Conservation (phyloP, 2,888 invertebrate species). For the Drosophila subquinaria region DNA sequence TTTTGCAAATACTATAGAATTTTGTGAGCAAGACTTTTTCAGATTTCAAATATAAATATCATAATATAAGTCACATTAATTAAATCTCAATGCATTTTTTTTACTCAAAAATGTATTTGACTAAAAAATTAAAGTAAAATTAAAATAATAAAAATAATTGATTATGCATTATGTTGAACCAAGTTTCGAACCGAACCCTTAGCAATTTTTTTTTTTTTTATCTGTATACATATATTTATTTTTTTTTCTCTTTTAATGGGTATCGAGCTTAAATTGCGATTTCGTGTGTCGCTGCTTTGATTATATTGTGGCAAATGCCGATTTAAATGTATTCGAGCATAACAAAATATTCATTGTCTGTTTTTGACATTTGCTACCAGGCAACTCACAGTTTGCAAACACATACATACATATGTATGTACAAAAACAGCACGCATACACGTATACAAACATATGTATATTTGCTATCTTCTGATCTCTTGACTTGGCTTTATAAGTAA, state of each 20-base stretch:
- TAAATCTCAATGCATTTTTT: too few species aligned
- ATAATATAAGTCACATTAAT: too few species aligned
- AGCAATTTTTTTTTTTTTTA: too few species aligned
- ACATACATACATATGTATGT: too few species aligned
- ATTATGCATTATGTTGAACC: too few species aligned
- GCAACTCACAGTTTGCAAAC: conserved; percentile 5
- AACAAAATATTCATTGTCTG: conserved; percentile 33
- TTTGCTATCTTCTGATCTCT: conserved; percentile 51
- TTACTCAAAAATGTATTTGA: too few species aligned
- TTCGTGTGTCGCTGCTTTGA: conserved; percentile 9
- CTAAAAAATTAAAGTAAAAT: too few species aligned
- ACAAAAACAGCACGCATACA: conserved; percentile 3
- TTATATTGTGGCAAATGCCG: conserved; percentile 2
- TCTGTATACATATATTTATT: too few species aligned
- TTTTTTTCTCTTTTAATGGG: neutral
- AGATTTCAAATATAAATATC: too few species aligned
- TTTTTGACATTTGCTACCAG: conserved; percentile 38
- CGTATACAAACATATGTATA: conserved; percentile 7
- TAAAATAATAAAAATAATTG: too few species aligned
- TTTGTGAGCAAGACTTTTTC: neutral
- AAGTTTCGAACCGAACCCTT: too few species aligned
- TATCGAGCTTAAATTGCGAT: neutral
- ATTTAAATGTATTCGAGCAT: conserved; percentile 15
- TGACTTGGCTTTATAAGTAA: conserved; percentile 29
- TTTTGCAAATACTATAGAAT: neutral